Base-by-base conservation (phyloP, 2,113 vertebrate genomes). In the Arvicanthis niloticus region DNA sequence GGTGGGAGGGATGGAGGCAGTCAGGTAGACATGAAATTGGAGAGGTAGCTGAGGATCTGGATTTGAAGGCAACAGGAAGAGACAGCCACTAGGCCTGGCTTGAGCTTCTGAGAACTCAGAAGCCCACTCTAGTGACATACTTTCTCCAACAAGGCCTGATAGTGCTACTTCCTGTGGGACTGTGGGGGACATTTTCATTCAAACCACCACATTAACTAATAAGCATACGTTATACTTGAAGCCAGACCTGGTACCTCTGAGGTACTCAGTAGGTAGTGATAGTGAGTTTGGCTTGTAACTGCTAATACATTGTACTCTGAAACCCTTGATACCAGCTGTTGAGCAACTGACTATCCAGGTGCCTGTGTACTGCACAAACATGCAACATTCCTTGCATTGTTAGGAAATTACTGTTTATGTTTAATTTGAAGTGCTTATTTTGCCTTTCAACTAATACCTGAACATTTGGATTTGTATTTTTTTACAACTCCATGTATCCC, bases 351-450 rank as follows among this genome's bases (percentile, higher is more conserved):
- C 78, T 91, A 85, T 24, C 11, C 70, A 93, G 48, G 22, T 85
- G 89, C 88, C 37, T 91, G 5, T 65, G 3, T 48, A 10, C 16
- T 70, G 31, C 91, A 93, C 89, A 31, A 53, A 15, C 73, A 53
- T 89, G 7, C 82, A 93, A 40, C 68, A 85, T 68, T 56, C 68
- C 5, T 94, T 93, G 10, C 85, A 70, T 81, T 96, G 5, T 86
- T 65, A 29, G 10, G n/a, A 88, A 95, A 78, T 24, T 40, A 72
- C 68, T 88, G 77, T 91, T 84, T 88, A 73, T 65, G 29, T 91
- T 96, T 85, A 53, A 77, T 73, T 93, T 93, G 48, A 88, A 93
- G 91, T 86, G 16, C 40, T 91, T 88, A 80, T 80, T 91, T n/a
- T 67, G 5, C 76, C 67, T n/a, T 51, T 51, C 42, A 77, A 82